Percentiles rank a stretch among this genome's conserved stretches.
Conservation (phyloP, 1,140 invertebrate genomes). For the Pseudobourletiella spinata region DNA sequence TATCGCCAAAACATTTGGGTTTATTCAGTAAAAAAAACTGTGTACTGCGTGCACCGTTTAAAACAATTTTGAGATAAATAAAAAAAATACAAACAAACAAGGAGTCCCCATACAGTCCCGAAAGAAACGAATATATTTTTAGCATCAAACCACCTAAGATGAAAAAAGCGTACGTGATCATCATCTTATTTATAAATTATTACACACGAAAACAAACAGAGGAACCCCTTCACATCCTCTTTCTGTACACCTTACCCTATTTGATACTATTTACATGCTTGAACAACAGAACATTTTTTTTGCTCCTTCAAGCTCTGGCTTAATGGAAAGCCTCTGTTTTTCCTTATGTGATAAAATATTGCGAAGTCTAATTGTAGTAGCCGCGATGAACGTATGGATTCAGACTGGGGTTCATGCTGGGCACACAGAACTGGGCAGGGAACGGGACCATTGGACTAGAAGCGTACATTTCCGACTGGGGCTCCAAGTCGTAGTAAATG, state of each 20-base stretch:
- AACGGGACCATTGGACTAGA: slow-evolving; percentile 14
- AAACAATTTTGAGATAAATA: neutral
- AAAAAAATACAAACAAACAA: neutral
- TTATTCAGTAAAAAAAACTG: neutral
- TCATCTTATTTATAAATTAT: neutral
- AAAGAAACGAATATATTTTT: neutral
- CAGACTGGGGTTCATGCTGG: slow-evolving; percentile 11
- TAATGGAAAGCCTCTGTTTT: neutral
- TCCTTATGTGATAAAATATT: slow-evolving; percentile 6
- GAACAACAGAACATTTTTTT: no score
- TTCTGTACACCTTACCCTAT: neutral
- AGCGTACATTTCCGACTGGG: slow-evolving; percentile 20
- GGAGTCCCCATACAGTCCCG: neutral
- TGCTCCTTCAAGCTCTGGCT: slow-evolving; percentile 1
- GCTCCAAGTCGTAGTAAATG: slow-evolving; percentile 31
- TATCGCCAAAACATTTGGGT: slow-evolving; percentile 26
- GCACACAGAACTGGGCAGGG: slow-evolving; percentile 32
- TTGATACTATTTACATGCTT: neutral
- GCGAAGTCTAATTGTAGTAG: slow-evolving; percentile 25
- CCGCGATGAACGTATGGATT: slow-evolving; percentile 19
- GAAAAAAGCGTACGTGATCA: neutral
- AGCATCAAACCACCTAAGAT: neutral
- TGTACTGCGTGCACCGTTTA: neutral
- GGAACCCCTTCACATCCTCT: neutral
- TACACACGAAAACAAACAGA: neutral